Conservation (phyloP, 2,888 invertebrate species). For the Boloria selene region DNA sequence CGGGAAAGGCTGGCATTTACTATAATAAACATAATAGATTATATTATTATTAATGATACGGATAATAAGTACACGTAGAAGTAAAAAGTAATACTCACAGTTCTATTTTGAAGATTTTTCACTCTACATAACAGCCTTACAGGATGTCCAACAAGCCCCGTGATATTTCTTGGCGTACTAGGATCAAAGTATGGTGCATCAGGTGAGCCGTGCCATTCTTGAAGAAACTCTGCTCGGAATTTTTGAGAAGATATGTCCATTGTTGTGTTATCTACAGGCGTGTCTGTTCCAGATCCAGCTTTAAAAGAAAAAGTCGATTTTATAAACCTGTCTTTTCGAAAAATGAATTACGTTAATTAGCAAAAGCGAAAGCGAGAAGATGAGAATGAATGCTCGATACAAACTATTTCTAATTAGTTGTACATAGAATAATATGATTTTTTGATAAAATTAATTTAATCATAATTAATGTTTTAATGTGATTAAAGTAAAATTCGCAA, state of each 20-base stretch:
- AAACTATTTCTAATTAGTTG: background rate
- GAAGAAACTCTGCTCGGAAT: conserved; percentile 73
- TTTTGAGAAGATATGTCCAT: conserved; percentile 70
- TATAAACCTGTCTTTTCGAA: background rate
- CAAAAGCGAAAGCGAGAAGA: background rate
- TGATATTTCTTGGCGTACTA: conserved; percentile 89
- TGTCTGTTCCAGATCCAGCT: conserved; percentile 83
- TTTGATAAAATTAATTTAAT: background rate
- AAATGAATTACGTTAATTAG: background rate
- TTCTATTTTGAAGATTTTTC: conserved; percentile 93
- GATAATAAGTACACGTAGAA: background rate
- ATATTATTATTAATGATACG: background rate
- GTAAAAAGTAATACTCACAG: conserved; percentile 84
- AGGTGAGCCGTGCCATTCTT: conserved; percentile 67
- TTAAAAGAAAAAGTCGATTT: conserved; percentile 27
- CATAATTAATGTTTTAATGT: background rate
- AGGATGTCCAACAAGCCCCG: conserved; percentile 92
- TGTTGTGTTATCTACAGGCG: conserved; percentile 80
- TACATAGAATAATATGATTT: no score
- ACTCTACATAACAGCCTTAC: conserved; percentile 91
- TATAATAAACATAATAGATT: no score
- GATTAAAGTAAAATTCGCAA: conserved; percentile 11
- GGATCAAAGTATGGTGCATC: conserved; percentile 91
- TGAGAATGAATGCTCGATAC: background rate
- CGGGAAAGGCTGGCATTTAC: no score